phyloP scores from a whole-genome alignment of 2,888 invertebrate genomes.

The Dynastes grantii region DNA sequence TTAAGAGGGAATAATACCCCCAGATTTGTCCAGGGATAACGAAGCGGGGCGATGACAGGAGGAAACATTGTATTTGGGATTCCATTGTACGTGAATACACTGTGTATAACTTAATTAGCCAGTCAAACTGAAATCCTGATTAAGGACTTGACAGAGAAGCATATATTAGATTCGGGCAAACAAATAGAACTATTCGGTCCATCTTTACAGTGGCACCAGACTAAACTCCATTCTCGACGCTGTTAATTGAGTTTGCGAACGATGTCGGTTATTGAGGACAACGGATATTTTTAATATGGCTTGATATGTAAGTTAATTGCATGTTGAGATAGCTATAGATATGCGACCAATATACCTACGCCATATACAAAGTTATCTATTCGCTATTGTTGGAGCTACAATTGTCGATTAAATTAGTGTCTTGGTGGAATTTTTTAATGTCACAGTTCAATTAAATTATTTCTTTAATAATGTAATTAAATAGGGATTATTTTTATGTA shows the following conservation, averaged over 20 bases:
- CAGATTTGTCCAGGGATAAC: constrained; percentile 12
- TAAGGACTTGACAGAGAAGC: constrained; percentile 33
- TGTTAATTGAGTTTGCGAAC: constrained; percentile 33
- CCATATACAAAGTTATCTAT: too few species aligned
- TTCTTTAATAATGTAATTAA: too few species aligned
- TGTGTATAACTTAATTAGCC: constrained; percentile 37
- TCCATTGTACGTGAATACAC: constrained; percentile 17
- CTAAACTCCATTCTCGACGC: constrained; percentile 7
- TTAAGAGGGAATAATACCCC: constrained; percentile 8
- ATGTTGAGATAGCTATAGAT: neutral
- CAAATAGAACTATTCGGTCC: constrained; percentile 30
- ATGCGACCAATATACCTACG: too few species aligned
- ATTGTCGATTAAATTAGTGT: too few species aligned
- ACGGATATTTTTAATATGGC: constrained; percentile 14
- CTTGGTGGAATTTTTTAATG: too few species aligned
- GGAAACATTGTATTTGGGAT: constrained; percentile 20
- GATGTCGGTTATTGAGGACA: constrained; percentile 14
- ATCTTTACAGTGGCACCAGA: constrained; percentile 25
- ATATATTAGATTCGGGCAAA: constrained; percentile 21
- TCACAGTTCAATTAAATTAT: too few species aligned
- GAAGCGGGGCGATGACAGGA: constrained; percentile 8
- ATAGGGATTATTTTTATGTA: too few species aligned
- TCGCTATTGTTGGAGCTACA: too few species aligned
- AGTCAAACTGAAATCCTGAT: constrained; percentile 30
- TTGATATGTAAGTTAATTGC: constrained; percentile 19